Conservation (phyloP, 2,113 vertebrate species). For the Proterorhinus semilunaris region DNA sequence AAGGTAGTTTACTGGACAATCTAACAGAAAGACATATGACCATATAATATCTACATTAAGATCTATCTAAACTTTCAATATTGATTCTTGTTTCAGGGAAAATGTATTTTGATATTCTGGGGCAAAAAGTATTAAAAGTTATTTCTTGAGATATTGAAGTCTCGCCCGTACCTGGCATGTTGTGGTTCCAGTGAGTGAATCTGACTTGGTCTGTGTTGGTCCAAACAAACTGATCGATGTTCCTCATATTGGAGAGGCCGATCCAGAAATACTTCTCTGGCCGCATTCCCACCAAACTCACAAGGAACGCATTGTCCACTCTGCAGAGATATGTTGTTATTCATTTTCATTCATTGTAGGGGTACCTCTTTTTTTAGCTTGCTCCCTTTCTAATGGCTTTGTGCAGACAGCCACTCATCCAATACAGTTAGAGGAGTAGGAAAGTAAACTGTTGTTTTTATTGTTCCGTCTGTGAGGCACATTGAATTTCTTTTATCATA, state of each 20-base stretch:
- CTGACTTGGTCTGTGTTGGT: conserved; percentile 69
- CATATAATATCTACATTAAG: too few relatives aligned
- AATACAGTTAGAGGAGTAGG: too few relatives aligned
- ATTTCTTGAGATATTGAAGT: background rate
- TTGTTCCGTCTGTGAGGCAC: too few relatives aligned
- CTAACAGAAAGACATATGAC: too few relatives aligned
- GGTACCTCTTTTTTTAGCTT: background rate
- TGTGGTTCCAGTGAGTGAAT: conserved; percentile 88
- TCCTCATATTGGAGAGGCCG: conserved; percentile 84
- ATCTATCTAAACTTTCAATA: too few relatives aligned
- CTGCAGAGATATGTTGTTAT: conserved; percentile 63
- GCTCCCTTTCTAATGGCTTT: too few relatives aligned
- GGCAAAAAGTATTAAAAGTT: background rate
- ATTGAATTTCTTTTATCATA: too few relatives aligned
- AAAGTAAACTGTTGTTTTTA: too few relatives aligned
- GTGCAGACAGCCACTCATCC: too few relatives aligned
- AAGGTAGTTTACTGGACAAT: too few relatives aligned
- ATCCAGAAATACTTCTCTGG: conserved; percentile 90
- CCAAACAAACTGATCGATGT: conserved; percentile 83
- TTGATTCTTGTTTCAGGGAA: too few relatives aligned
- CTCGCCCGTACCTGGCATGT: conserved; percentile 60
- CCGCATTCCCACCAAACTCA: conserved; percentile 86
- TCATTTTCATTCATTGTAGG: background rate
- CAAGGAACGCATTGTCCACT: conserved; percentile 90
- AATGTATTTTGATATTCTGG: too few relatives aligned